Conservation (phyloP, 1,140 invertebrate genomes). For the Apis dorsata region DNA sequence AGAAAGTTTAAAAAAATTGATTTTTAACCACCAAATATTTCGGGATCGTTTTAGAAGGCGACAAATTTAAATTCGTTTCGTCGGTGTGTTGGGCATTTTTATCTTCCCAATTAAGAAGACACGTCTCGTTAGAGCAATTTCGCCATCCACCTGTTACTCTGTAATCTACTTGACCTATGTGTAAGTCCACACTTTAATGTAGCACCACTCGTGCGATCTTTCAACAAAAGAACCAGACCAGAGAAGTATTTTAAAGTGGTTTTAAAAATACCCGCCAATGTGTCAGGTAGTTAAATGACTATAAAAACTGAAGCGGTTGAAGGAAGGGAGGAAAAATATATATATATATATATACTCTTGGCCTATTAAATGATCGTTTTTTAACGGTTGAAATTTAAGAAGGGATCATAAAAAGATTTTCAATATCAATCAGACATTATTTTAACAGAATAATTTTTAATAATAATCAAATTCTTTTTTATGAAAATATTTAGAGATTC, state of each 20-base stretch:
- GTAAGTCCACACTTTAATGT: constrained; percentile 43
- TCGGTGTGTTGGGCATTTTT: constrained; percentile 3
- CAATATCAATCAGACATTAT: too few species aligned
- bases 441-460: neutral
- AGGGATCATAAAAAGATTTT: neutral
- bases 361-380: neutral
- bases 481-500: too few species aligned
- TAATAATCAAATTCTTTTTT: too few species aligned
- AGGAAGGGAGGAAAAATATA: neutral
- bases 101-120: constrained; percentile 32
- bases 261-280: constrained; percentile 23
- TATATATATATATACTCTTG: neutral
- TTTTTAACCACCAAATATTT: neutral
- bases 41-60: neutral
- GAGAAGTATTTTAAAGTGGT: constrained; percentile 17
- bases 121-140: constrained; percentile 42
- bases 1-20: too few species aligned
- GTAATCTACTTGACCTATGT: constrained; percentile 45
- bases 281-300: constrained; percentile 15
- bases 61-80: constrained; percentile 22
- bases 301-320: neutral
- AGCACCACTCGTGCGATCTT: constrained; percentile 38
- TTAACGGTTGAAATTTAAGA: neutral
- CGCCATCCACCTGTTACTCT: constrained; percentile 46
- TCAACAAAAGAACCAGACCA: constrained; percentile 32